These are phyloP conservation scores for Neuroscelio doddi DNA, from an alignment of 2,888 invertebrate genomes.

Conservation along the genomic window DNA sequence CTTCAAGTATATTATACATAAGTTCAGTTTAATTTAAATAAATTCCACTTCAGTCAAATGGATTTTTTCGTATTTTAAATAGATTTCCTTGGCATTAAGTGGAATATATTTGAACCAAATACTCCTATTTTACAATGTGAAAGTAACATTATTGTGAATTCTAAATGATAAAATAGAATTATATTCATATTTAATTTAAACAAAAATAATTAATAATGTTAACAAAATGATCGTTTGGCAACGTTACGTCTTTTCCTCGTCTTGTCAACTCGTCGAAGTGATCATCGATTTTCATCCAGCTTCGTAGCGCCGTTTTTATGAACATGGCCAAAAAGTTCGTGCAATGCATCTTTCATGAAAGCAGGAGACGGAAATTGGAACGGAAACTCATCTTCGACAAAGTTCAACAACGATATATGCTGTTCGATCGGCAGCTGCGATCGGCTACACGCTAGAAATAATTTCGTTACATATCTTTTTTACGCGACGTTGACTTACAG, in stretches of 20 bases:
- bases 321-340: conserved; percentile 44
- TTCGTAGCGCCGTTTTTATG: conserved; percentile 38
- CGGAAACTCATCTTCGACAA: conserved; percentile 42
- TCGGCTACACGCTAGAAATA: conserved; percentile 25
- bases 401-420: conserved; percentile 22
- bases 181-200: no score
- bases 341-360: conserved; percentile 45
- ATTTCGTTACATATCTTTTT: conserved; percentile 32
- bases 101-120: no score
- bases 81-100: no score
- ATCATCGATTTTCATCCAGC: conserved; percentile 46
- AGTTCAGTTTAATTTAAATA: no score
- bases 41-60: no score
- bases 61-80: no score
- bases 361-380: conserved; percentile 38
- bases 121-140: no score
- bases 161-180: no score
- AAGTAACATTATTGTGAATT: no score
- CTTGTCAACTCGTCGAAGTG: conserved; percentile 34
- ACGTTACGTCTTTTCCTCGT: not conserved
- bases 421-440: conserved; percentile 12
- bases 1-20: no score
- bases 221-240: no score
- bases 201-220: conserved; percentile 5
- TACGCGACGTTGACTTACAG: not conserved